Base-by-base conservation (phyloP, 2,113 vertebrate species). In the Clarias batrachus region DNA sequence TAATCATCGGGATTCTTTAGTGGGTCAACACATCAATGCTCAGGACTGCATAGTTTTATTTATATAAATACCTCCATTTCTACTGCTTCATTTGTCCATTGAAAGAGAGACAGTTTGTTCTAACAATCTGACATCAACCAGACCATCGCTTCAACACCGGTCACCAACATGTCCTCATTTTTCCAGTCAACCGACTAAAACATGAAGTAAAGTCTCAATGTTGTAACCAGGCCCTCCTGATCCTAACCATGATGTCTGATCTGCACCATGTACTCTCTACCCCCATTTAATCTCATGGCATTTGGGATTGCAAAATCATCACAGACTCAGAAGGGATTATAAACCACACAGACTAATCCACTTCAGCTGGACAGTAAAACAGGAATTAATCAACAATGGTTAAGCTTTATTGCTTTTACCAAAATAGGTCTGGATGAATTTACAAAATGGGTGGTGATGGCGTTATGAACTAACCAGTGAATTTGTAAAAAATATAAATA, bases 321-420 rank as follows among this genome's bases (percentile, higher is more conserved):
- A 54, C 68, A 63, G 83, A 83, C 86, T 78, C 54, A 41, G 78
- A 56, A 74, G 54, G 84, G 84, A 92, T 91, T 91, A 92, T 83
- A 70, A 90, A 90, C 76, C 81, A 30, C 71, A 73, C 41, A 23
- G 87, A 83, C 48, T 88, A 88, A 91, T 87, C 83, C 80, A 82
- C 57, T 63, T 77, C 73, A 83, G 82, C 27, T 84, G 76, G 86
- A 54, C 83, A 82, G 71, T 57, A 65, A 85, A 89, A 63, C 37
- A 65, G 56, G 79, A 89, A 87, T 84, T 88, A 91, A 91, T 89
- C 83, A 84, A 70, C 81, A 87, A 48, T 30, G 14, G 81, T 17
- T 78, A 71, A 70, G 66, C 25, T 80, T 57, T 13, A 19, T 76
- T 70, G 66, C 48, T 68, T 82, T 87, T 66, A 89, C 62, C n/a